These are phyloP conservation scores for Hydrolagus affinis DNA, from an alignment of 2,113 vertebrate species.

Conservation along the genomic window DNA sequence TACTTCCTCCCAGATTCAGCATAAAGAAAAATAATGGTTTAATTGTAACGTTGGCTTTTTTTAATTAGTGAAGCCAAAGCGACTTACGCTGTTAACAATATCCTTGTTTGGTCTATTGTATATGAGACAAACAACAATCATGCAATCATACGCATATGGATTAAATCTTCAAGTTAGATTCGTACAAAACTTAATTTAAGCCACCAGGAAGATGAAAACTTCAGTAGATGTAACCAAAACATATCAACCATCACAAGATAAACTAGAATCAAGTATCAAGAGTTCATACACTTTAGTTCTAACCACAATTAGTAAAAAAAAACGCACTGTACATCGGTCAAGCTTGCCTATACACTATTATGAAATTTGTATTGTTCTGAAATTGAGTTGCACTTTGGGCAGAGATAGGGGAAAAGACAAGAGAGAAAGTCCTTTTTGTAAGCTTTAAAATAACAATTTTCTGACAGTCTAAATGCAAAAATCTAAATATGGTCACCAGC, in stretches of 20 bases:
- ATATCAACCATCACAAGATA: not conserved
- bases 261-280: not conserved
- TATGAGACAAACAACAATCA: not conserved
- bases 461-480: not conserved
- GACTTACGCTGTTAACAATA: not conserved
- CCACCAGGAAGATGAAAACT: constrained; percentile 4
- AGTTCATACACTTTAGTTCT: not conserved
- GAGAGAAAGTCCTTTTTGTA: not conserved
- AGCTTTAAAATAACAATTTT: not conserved
- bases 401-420: not conserved
- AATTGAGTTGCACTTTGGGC: not conserved
- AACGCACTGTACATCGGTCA: not conserved
- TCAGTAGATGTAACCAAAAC: not conserved
- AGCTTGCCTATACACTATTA: not conserved
- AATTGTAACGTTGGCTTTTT: constrained; percentile 9
- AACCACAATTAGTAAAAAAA: too few species aligned
- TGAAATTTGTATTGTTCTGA: not conserved
- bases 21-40: not conserved
- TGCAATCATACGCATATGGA: not conserved
- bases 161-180: constrained; percentile 8
- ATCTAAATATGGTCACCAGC: not conserved
- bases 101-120: not conserved
- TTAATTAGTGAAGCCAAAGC: not conserved
- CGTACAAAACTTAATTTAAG: not conserved
- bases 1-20: not conserved